These are phyloP conservation scores for Virgularia gustaviana DNA, from an alignment of 92 coral and sea anemone species.

Conservation along the genomic window DNA sequence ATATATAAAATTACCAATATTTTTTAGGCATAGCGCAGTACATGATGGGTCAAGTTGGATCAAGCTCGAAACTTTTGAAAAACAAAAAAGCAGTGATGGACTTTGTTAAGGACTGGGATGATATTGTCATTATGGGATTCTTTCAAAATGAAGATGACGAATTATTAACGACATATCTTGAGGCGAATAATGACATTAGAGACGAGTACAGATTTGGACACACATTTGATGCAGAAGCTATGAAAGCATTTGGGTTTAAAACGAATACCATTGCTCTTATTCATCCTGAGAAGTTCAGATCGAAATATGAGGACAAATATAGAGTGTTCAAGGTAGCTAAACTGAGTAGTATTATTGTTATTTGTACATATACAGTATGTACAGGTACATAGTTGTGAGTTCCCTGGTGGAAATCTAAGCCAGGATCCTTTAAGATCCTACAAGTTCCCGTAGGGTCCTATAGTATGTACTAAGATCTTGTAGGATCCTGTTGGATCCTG, in stretches of 20 bases:
- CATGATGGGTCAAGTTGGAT: conserved; percentile 90
- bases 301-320: conserved; percentile 82
- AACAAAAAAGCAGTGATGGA: conserved; percentile 78
- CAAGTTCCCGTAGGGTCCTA: too few species aligned
- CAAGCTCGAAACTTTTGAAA: conserved; percentile 77
- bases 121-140: conserved; percentile 78
- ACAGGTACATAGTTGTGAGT: too few species aligned
- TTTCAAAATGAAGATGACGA: conserved; percentile 71
- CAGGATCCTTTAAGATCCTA: too few species aligned
- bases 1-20: too few species aligned
- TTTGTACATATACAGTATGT: not conserved
- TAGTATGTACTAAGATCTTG: too few species aligned
- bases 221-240: conserved; percentile 88
- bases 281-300: conserved; percentile 83
- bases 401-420: too few species aligned
- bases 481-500: too few species aligned
- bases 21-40: conserved; percentile 65
- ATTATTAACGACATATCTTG: conserved; percentile 74
- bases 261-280: conserved; percentile 77
- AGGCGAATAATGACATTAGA: conserved; percentile 85
- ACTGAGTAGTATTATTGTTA: too few species aligned
- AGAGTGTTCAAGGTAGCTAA: conserved; percentile 71
- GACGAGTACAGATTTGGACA: conserved; percentile 87
- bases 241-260: conserved; percentile 68
- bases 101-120: conserved; percentile 80